Evolutionary conservation across 2,888 invertebrate species (phyloP), one percentile per base, ranked within the genome.

Genomic region (Arenicola marina): DNA sequence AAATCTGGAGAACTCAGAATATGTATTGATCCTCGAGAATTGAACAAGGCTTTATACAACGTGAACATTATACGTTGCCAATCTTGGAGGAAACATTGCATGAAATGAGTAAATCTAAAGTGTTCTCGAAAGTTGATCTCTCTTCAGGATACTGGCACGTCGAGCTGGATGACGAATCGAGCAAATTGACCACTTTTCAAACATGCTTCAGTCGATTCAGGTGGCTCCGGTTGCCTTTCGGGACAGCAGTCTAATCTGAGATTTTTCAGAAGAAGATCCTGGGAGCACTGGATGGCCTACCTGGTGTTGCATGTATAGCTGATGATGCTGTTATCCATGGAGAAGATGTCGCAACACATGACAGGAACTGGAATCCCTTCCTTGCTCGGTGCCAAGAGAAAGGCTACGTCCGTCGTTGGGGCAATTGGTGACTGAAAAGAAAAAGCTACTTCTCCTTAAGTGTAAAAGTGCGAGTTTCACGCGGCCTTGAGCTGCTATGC

Each of bases 21-120:
- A 4, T 73, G 67, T 56, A 51, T 71, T 21, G 71, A 73, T 45
- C 70, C 71, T 28, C 61, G 57, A 32, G 59, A 61, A 28, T 51
- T 73, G 2, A 74, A 71, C 56, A 56, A 59, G 46, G 64, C 62
- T 11, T 11, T 74, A 7, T n/a, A 7, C 55, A 61, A 31, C 51
- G 68, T 2, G 63, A 58, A 28, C 61, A 67, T 32, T 69, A 69
- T 46, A 62, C 58, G 1, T 38, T 71, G 33, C 72, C 69, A 2
- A 63, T 62, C 1, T 51, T 73, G 1, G 68, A 70, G 4, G 73
- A 73, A n/a, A 48, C 55, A 11, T 46, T 70, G 18, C 70, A 64
- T 45, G 65, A 65, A 31, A 44, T 67, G n/a, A 55, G 61, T 4
- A 29, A 63, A 28, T 61, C 70, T 4, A 45, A 21, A 1, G 61